A percentile compares a stretch with the other conserved stretches of the same genome.
These are phyloP conservation scores for Pseudorhiza aurosa DNA, from an alignment of 30 jellyfish, hydroid and myxozoan genomes.

Conservation along the genomic window DNA sequence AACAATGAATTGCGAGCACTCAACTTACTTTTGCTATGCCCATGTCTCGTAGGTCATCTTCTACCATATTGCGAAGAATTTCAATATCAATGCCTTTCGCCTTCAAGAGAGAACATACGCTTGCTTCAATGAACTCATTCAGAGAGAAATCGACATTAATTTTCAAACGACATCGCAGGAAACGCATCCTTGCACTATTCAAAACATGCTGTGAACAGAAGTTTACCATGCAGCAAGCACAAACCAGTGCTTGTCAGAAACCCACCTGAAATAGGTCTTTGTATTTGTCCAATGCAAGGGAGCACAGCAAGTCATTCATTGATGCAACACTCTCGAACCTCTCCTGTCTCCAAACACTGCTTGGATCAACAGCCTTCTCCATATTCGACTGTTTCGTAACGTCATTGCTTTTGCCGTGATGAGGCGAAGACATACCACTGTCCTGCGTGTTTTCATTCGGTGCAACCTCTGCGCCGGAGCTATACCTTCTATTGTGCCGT, in stretches of 20 bases:
- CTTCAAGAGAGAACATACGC: no score
- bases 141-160: no score
- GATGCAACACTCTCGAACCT: slow-evolving; percentile 79
- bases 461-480: slow-evolving; percentile 68
- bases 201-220: no score
- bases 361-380: slow-evolving; percentile 25
- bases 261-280: slow-evolving; percentile 82
- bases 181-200: not conserved
- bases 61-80: slow-evolving; percentile 66
- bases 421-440: slow-evolving; percentile 84
- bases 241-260: no score
- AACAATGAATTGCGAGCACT: no score
- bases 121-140: no score
- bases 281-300: slow-evolving; percentile 88
- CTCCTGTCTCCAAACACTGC: slow-evolving; percentile 92
- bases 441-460: slow-evolving; percentile 61
- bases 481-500: slow-evolving; percentile 50
- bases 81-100: slow-evolving; percentile 71
- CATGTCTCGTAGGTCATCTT: slow-evolving; percentile 75
- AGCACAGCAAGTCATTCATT: slow-evolving; percentile 66
- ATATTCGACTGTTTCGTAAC: not conserved
- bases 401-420: slow-evolving; percentile 33
- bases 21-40: slow-evolving; percentile 90
- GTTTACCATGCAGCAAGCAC: no score
- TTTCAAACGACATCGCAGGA: not conserved